Conservation (phyloP, 2,797 vertebrate genomes). For the Poeciliopsis presidionis region DNA sequence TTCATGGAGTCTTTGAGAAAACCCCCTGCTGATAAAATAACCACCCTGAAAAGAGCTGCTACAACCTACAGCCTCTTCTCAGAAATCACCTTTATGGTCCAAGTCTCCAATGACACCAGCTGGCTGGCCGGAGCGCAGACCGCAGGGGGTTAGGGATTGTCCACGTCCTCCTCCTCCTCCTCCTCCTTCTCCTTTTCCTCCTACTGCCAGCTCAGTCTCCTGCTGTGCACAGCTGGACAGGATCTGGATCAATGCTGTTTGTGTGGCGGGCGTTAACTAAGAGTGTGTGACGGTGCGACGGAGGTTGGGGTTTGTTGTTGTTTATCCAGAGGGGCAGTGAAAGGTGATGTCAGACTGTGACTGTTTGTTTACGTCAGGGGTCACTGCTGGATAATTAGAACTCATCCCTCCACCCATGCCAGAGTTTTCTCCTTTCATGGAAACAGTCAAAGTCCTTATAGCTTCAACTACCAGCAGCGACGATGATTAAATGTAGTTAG, state of each 20-base stretch:
- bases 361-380: slow-evolving; percentile 26
- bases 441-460: slow-evolving; percentile 6
- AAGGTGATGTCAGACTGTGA: slow-evolving; percentile 44
- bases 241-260: slow-evolving; percentile 69
- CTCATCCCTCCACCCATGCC: neutral
- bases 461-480: neutral
- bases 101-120: slow-evolving; percentile 71
- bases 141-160: slow-evolving; percentile 37
- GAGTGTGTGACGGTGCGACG: slow-evolving; percentile 57
- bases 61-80: slow-evolving; percentile 47
- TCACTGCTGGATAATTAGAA: slow-evolving; percentile 48
- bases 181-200: slow-evolving; percentile 41
- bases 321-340: slow-evolving; percentile 41
- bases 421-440: slow-evolving; percentile 10
- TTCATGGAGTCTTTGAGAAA: slow-evolving; percentile 30
- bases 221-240: slow-evolving; percentile 75
- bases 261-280: slow-evolving; percentile 57
- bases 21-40: slow-evolving; percentile 62
- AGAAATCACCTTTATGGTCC: slow-evolving; percentile 63
- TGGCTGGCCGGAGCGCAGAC: slow-evolving; percentile 51
- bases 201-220: slow-evolving; percentile 55
- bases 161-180: slow-evolving; percentile 43
- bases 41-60: slow-evolving; percentile 50
- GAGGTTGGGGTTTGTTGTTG: slow-evolving; percentile 57
- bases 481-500: slow-evolving; percentile 15